Base-by-base conservation (phyloP, 2,797 vertebrate species). In the Nyctibius grandis region DNA sequence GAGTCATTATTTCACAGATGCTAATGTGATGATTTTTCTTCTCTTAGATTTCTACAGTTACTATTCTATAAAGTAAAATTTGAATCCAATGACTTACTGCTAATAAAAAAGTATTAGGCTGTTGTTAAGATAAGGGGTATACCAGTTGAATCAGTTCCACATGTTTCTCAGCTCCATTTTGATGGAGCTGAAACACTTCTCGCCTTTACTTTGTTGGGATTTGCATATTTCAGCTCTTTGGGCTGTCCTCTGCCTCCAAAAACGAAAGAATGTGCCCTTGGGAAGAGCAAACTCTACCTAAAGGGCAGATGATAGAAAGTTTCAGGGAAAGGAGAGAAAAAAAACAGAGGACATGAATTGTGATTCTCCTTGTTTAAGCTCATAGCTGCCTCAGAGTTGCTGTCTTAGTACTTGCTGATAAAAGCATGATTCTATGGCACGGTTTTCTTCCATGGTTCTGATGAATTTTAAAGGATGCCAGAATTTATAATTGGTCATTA, bases 1-100 rank as follows among this genome's bases (percentile, higher is more conserved):
- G 54, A 95, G 61, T 90, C 85, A 76, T 61, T 79, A 56, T 61
- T 95, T 86, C 85, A 75, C 91, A 94, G 79, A 89, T 75, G 68
- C 10, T 78, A 78, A 38, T 5, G 3, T 59, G 65, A 36, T 6
- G 11, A 12, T 85, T 94, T 85, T 64, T 75, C 78, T 91, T 92
- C 50, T 73, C 42, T 70, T 61, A 54, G 34, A 54, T 78, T 88
- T 89, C 63, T 67, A 28, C 63, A 74, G 19, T 73, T 87, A 29
- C 34, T 77, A 9, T 33, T 68, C 48, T 57, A 7, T 73, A 75
- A 93, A 92, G 84, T 31, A 80, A 75, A 91, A 65, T 38, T 82
- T 36, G 12, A 86, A 68, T 83, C 33, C 29, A 47, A 28, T 34
- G 8, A 34, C 22, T 18, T 81, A 28, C 13, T 20, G 11, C 28